Conservation (phyloP, 2,113 vertebrate species). For the Leptobrachium ailaonicum region DNA sequence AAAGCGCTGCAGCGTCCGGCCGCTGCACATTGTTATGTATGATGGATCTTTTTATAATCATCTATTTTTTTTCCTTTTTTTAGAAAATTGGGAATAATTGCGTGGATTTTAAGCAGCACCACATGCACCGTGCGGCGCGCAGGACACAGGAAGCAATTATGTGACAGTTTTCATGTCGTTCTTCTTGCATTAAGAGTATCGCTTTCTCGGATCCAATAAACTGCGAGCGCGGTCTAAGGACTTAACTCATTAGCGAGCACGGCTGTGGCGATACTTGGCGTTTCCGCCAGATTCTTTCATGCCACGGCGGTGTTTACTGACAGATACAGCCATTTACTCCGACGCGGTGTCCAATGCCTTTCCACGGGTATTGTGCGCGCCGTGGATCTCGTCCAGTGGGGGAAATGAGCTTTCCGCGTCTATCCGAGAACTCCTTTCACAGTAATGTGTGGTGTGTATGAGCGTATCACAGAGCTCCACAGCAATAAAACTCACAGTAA, state of each 20-base stretch:
- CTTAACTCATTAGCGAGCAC: slow-evolving; percentile 6
- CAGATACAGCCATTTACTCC: background rate
- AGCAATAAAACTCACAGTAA: too few species aligned
- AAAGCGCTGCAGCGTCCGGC: background rate
- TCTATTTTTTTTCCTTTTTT: slow-evolving; percentile 9
- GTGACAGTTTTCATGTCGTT: slow-evolving; percentile 16
- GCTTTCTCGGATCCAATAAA: slow-evolving; percentile 25
- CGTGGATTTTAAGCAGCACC: slow-evolving; percentile 28
- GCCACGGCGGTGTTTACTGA: slow-evolving; percentile 16
- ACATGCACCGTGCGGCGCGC: slow-evolving; percentile 8
- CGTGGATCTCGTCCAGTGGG: slow-evolving; percentile 4
- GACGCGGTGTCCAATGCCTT: background rate
- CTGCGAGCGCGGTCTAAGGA: background rate
- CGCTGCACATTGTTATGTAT: slow-evolving; percentile 4
- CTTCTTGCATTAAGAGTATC: slow-evolving; percentile 15
- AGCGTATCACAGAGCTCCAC: too few species aligned
- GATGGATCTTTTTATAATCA: slow-evolving; percentile 28
- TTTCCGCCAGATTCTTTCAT: background rate
- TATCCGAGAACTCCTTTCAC: background rate
- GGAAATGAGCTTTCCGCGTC: background rate
- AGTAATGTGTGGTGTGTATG: too few species aligned
- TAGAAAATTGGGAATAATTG: slow-evolving; percentile 26
- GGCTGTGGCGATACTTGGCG: slow-evolving; percentile 8
- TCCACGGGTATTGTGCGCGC: background rate
- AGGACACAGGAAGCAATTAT: slow-evolving; percentile 37